Conservation (phyloP, 2,797 vertebrate species). For the Zalophus californianus region DNA sequence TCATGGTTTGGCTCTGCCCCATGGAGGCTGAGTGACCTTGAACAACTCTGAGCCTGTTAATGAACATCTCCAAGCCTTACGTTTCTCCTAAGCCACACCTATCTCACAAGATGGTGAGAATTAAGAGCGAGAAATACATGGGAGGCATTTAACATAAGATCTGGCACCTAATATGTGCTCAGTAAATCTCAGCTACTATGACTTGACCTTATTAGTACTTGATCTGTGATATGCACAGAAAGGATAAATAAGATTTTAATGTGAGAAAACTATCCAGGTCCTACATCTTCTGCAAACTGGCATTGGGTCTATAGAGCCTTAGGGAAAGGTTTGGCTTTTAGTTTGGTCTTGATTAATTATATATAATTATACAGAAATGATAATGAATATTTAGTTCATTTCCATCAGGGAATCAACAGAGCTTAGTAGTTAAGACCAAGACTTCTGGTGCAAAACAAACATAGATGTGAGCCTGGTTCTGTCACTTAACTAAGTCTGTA, state of each 20-base stretch:
- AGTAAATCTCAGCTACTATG: not conserved
- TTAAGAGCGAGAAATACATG: not conserved
- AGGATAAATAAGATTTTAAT: slow-evolving; percentile 42
- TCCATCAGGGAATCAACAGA: not conserved
- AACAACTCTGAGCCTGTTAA: not conserved
- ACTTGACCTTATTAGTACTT: not conserved
- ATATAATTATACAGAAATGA: slow-evolving; percentile 16
- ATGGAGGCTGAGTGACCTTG: not conserved
- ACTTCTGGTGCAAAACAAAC: not conserved
- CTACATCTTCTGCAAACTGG: slow-evolving; percentile 20
- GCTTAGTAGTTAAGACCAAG: not conserved
- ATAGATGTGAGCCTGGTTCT: not conserved
- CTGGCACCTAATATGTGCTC: not conserved
- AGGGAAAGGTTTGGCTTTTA: slow-evolving; percentile 44
- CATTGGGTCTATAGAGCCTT: not conserved
- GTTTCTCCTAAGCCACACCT: not conserved
- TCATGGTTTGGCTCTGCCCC: not conserved
- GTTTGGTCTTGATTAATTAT: slow-evolving; percentile 42
- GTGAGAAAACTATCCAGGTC: not conserved
- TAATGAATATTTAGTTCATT: slow-evolving; percentile 50
- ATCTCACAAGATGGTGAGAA: not conserved
- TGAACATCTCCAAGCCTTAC: not conserved
- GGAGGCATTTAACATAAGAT: not conserved
- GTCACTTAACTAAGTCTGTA: not conserved
- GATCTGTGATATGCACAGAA: not conserved